Evolutionary conservation across 2,797 vertebrate species (phyloP).

Genomic region (Coregonus sp.): DNA sequence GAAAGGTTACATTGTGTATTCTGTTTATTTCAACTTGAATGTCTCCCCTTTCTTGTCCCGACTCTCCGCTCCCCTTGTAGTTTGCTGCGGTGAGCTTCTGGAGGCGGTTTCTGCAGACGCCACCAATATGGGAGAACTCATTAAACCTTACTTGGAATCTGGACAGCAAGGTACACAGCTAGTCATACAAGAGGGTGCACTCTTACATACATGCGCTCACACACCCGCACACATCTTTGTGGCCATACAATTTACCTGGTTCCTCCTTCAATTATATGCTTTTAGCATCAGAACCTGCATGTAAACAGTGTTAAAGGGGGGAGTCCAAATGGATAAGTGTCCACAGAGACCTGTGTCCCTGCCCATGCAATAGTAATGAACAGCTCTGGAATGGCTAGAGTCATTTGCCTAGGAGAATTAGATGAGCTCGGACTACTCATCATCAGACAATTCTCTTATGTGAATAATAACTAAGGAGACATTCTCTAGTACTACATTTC

Average conservation of each 20-base stretch:
- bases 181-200: not conserved
- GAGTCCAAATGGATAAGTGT: not conserved
- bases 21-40: not conserved
- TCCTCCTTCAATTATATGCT: not conserved
- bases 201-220: not conserved
- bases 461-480: not conserved
- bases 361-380: constrained; percentile 16
- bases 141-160: constrained; percentile 78
- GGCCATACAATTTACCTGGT: not conserved
- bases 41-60: not conserved
- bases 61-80: constrained; percentile 67
- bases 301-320: not conserved
- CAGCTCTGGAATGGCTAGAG: not conserved
- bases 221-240: not conserved
- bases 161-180: constrained; percentile 74
- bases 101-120: constrained; percentile 80
- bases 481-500: not conserved
- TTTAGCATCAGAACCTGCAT: not conserved
- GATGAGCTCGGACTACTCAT: not conserved
- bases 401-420: not conserved
- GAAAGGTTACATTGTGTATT: constrained; percentile 2
- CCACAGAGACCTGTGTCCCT: not conserved
- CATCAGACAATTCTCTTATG: not conserved
- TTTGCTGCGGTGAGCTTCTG: constrained; percentile 84
- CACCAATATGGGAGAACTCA: constrained; percentile 71